Evolutionary conservation across 1,140 invertebrate species (phyloP), one percentile per base, ranked within the genome.

Genomic region (Hirudo medicinalis): DNA sequence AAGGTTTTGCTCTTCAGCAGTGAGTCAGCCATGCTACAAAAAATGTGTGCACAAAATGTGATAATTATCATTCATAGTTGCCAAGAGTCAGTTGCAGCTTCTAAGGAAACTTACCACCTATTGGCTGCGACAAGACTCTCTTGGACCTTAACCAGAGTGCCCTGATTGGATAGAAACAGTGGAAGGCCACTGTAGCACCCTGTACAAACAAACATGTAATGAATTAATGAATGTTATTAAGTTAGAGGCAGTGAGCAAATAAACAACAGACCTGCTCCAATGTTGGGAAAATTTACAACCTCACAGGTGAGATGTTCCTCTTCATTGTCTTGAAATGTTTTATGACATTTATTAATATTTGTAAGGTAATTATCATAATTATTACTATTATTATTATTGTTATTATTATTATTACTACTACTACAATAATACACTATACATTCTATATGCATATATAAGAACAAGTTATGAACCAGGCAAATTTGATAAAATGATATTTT

Each of bases 111-210:
- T 0, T 68, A 70, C 69, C 49, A 53, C 11, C 15, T 13, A 17
- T 49, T 70, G 69, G 49, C 32, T 53, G 25, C 69, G 0, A 22
- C 22, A 25, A 43, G 19, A 32, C 36, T 54, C n/a, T 70, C 69
- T 53, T 70, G 43, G 13, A 70, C 49, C n/a, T 49, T 70, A 20
- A 70, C 69, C 32, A 70, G 53, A 43, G 32, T 25, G 36, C 69
- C 69, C 13, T 70, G 69, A 22, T 6, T 25, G 29, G 69, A 54
- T 2, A 70, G 11, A 70, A 70, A 70, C 36, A 70, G 13, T 15
- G 69, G 69, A 20, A 49, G 17, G 9, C 69, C 69, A 20, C 53
- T 2, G 13, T 5, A 70, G 25, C 49, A 70, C 17, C 69, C 69
- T 70, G 29, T 25, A n/a, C 1, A 25, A 63, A 25, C 22, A 63